Conservation (phyloP, 2,797 vertebrate genomes). For the Fistularia commersonii region DNA sequence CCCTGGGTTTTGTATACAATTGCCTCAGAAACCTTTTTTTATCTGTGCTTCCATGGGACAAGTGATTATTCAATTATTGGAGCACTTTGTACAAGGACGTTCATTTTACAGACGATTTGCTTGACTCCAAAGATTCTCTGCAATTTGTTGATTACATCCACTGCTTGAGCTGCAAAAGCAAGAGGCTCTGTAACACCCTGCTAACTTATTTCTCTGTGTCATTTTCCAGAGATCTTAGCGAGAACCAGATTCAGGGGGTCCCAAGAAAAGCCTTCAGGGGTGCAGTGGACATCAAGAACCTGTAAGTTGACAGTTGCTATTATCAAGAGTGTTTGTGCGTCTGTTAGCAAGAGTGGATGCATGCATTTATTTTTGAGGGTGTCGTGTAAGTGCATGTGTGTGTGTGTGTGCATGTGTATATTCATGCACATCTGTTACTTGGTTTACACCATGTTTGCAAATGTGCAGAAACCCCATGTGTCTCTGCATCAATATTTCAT, state of each 20-base stretch:
- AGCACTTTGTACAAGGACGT: constrained; percentile 38
- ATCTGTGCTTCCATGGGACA: constrained; percentile 29
- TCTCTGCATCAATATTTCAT: constrained; percentile 72
- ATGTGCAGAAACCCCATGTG: constrained; percentile 44
- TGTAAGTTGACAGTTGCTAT: constrained; percentile 78
- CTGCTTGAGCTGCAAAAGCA: constrained; percentile 38
- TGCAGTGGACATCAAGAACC: constrained; percentile 96
- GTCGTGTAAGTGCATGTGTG: constrained; percentile 1
- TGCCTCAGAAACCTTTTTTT: constrained; percentile 17
- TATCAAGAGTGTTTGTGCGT: background rate
- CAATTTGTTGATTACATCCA: constrained; percentile 52
- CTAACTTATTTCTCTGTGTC: constrained; percentile 18
- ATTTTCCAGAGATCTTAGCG: constrained; percentile 88
- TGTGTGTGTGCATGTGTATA: constrained; percentile 4
- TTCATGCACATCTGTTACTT: constrained; percentile 1
- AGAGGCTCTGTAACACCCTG: constrained; percentile 35
- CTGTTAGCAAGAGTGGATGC: constrained; percentile 6
- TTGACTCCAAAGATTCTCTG: constrained; percentile 33
- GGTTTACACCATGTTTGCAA: constrained; percentile 35
- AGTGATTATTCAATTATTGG: constrained; percentile 31
- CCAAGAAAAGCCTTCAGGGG: constrained; percentile 97
- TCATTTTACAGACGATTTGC: constrained; percentile 43
- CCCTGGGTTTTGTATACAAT: constrained; percentile 27
- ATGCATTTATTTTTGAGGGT: constrained; percentile 1
- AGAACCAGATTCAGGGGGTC: constrained; percentile 97